phyloP scores from a whole-genome alignment of 2,797 vertebrate species.

The Protosalanx chinensis region DNA sequence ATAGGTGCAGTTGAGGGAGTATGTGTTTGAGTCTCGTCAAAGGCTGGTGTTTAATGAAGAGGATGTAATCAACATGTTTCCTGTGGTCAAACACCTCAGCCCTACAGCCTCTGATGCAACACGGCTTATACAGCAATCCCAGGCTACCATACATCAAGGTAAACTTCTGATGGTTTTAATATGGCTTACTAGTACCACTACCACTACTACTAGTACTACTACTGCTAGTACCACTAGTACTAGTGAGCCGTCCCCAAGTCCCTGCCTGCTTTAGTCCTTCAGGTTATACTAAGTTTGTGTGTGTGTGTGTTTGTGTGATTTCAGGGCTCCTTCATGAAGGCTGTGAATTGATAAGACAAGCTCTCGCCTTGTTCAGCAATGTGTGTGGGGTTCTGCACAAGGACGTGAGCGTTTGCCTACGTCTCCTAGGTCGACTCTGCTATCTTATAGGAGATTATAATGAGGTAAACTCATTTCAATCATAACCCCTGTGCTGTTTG shows the following conservation, averaged over 20 bases:
- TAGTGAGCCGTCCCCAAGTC: no score
- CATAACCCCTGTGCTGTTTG: conserved; percentile 11
- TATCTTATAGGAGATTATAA: conserved; percentile 99
- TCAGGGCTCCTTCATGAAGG: conserved; percentile 87
- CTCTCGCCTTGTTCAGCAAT: conserved; percentile 97
- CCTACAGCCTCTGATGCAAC: conserved; percentile 94
- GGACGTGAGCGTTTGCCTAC: conserved; percentile 95
- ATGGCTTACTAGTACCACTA: no score
- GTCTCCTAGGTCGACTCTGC: conserved; percentile 93
- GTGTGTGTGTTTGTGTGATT: no score
- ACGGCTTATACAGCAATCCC: not conserved
- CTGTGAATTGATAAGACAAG: conserved; percentile 95
- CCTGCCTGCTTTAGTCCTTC: not conserved
- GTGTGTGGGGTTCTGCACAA: conserved; percentile 99
- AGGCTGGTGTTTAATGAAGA: conserved; percentile 97
- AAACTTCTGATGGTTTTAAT: no score
- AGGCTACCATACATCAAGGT: no score
- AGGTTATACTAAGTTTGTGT: conserved; percentile 70
- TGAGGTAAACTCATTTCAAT: conserved; percentile 74
- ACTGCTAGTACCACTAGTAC: no score
- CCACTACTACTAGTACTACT: no score
- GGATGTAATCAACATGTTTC: conserved; percentile 97
- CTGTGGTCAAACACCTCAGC: conserved; percentile 97
- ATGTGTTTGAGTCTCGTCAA: conserved; percentile 95
- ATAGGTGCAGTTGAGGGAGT: conserved; percentile 65